Conservation (phyloP, 2,113 vertebrate genomes). For the Poecilia latipinna region DNA sequence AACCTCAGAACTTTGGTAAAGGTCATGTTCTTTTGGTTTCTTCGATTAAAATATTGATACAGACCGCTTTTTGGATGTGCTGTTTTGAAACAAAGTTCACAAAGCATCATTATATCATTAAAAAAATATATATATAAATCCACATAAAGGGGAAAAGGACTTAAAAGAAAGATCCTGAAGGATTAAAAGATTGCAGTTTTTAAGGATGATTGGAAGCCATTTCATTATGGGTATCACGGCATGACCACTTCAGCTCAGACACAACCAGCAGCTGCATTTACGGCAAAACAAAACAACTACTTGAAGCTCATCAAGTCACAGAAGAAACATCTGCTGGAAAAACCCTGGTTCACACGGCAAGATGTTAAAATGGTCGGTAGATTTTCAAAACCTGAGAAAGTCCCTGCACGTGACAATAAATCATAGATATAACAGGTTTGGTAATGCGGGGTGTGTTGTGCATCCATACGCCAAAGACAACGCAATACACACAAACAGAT, state of each 20-base stretch:
- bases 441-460: too few relatives aligned
- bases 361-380: not conserved
- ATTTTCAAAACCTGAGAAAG: too few relatives aligned
- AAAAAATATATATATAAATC: conserved; percentile 8
- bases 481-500: too few relatives aligned
- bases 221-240: not conserved
- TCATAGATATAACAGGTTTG: too few relatives aligned
- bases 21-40: conserved; percentile 66
- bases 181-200: not conserved
- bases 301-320: conserved; percentile 62
- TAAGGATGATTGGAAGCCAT: not conserved
- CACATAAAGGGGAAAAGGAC: not conserved
- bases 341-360: conserved; percentile 18
- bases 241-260: conserved; percentile 1
- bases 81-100: conserved; percentile 43
- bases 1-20: conserved; percentile 69
- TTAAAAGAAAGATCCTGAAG: not conserved
- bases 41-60: conserved; percentile 63
- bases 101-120: conserved; percentile 20
- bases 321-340: conserved; percentile 65
- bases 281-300: conserved; percentile 67
- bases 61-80: not conserved
- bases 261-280: conserved; percentile 54
- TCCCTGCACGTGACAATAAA: not conserved
- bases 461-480: too few relatives aligned